phyloP scores from a whole-genome alignment of 2,113 vertebrate species.

The Mus pahari region DNA sequence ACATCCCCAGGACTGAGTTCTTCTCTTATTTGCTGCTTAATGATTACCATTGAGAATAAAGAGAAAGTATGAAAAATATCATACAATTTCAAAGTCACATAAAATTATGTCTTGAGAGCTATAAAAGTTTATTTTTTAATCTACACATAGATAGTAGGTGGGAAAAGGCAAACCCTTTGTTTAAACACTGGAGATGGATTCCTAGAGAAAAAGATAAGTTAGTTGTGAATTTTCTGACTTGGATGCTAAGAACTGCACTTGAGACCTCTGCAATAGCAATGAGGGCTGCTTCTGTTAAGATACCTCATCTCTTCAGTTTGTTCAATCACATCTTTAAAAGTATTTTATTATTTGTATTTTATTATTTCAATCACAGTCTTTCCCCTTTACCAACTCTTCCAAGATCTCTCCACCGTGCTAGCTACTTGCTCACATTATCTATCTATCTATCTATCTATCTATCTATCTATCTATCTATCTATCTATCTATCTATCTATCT shows the following conservation, averaged over 20 bases:
- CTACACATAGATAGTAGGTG: background rate
- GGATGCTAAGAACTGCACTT: background rate
- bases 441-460: background rate
- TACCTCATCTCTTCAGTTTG: background rate
- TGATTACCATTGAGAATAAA: background rate
- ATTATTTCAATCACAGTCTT: background rate
- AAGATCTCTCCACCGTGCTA: background rate
- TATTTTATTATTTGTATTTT: background rate
- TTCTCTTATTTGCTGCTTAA: background rate
- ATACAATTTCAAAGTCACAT: background rate
- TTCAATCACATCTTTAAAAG: background rate
- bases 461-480: background rate
- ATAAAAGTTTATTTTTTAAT: background rate
- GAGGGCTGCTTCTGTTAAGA: background rate
- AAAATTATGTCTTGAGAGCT: background rate
- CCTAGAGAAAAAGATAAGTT: no score
- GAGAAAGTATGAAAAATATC: background rate
- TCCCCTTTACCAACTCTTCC: background rate
- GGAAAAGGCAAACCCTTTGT: background rate
- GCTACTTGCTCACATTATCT: background rate
- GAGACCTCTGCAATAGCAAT: background rate
- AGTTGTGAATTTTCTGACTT: background rate
- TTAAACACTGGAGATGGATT: background rate
- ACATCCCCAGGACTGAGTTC: background rate
- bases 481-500: background rate